A percentile compares a stretch with the other conserved stretches of the same genome.
Conservation (phyloP, 2,797 vertebrate genomes). For the Siniperca scherzeri region DNA sequence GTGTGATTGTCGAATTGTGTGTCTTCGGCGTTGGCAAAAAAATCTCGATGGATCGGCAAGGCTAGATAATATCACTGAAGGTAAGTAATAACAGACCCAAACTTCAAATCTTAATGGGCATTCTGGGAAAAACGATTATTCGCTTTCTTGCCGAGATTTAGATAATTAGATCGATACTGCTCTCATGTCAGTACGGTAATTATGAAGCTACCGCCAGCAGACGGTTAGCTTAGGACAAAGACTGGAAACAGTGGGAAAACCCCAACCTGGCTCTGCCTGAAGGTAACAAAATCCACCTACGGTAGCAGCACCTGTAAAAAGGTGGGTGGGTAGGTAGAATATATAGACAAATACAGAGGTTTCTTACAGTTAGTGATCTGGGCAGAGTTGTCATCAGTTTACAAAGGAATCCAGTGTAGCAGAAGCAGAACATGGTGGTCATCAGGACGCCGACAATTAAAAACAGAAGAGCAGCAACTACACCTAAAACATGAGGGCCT, state of each 20-base stretch:
- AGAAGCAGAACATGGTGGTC: conserved; percentile 19
- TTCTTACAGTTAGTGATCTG: conserved; percentile 61
- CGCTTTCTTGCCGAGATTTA: neutral
- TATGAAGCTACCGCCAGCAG: too few species aligned
- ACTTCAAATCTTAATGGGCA: neutral
- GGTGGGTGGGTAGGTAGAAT: too few species aligned
- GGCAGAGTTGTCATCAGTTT: conserved; percentile 58
- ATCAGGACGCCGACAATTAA: neutral
- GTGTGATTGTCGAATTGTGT: neutral
- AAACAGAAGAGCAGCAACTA: conserved; percentile 18
- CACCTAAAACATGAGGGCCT: conserved; percentile 40
- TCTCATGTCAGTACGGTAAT: too few species aligned
- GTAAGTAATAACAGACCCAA: neutral
- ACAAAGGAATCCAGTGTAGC: conserved; percentile 71
- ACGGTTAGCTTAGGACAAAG: too few species aligned
- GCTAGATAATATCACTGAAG: too few species aligned
- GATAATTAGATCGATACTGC: neutral
- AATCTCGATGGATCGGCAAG: neutral
- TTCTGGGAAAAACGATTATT: neutral
- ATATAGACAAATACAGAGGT: neutral
- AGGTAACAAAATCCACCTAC: too few species aligned
- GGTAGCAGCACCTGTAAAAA: too few species aligned
- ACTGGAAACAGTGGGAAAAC: too few species aligned
- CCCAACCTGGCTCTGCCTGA: too few species aligned
- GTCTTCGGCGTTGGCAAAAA: too few species aligned